Conservation (phyloP, 2,797 vertebrate genomes). For the Cyclopterus lumpus region DNA sequence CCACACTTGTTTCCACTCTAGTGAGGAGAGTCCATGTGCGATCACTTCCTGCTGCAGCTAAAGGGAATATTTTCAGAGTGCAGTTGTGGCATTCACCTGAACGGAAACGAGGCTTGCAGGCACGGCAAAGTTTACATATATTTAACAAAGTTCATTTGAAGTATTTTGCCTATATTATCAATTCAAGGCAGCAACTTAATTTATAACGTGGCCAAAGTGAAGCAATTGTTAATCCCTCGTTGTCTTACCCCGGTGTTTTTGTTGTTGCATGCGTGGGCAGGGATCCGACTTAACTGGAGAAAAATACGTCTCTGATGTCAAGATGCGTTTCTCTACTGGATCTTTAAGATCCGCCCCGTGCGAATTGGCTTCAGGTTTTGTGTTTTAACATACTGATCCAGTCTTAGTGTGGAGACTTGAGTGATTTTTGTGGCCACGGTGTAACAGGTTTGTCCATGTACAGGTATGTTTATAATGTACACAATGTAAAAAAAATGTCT, state of each 20-base stretch:
- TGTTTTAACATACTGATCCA: constrained; percentile 44
- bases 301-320: not conserved
- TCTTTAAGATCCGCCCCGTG: not conserved
- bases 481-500: constrained; percentile 84
- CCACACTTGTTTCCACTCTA: constrained; percentile 25
- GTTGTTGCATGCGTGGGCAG: constrained; percentile 4
- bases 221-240: constrained; percentile 15
- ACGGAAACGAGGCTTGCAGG: constrained; percentile 5
- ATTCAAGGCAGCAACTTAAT: constrained; percentile 16
- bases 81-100: not conserved
- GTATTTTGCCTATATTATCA: not conserved
- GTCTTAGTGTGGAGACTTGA: constrained; percentile 61
- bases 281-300: constrained; percentile 23
- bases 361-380: constrained; percentile 29
- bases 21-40: constrained; percentile 31
- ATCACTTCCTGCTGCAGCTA: constrained; percentile 24
- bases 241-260: constrained; percentile 18
- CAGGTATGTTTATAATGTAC: constrained; percentile 77
- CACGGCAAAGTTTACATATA: constrained; percentile 28
- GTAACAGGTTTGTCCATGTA: constrained; percentile 70
- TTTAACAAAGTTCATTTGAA: constrained; percentile 12
- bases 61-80: not conserved
- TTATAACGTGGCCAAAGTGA: constrained; percentile 41
- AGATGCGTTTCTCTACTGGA: constrained; percentile 21
- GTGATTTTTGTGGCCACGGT: constrained; percentile 28